phyloP scores from a whole-genome alignment of 2,113 vertebrate species.

The Nasalis larvatus region DNA sequence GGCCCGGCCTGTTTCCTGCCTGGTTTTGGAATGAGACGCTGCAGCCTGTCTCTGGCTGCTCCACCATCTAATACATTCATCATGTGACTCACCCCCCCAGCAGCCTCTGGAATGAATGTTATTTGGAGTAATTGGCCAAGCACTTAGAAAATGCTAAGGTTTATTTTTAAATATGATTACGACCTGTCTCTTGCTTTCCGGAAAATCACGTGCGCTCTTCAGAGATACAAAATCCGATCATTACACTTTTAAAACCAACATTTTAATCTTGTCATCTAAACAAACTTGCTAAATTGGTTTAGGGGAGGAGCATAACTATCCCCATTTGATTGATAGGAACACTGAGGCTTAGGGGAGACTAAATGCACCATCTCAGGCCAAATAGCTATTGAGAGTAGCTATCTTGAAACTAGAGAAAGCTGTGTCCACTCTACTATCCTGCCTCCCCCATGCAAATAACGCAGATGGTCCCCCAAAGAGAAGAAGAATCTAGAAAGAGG shows the following conservation, averaged over 20 bases:
- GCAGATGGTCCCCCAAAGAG: background rate
- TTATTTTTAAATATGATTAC: constrained; percentile 77
- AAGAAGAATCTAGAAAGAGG: background rate
- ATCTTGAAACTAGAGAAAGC: background rate
- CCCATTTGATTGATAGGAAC: background rate
- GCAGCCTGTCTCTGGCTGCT: background rate
- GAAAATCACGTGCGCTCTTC: constrained; percentile 45
- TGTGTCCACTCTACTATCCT: background rate
- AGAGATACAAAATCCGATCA: constrained; percentile 42
- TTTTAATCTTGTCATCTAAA: background rate
- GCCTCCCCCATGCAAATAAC: background rate
- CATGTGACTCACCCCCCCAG: constrained; percentile 40
- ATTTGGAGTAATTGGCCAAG: constrained; percentile 70
- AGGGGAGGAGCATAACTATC: background rate
- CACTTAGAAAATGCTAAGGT: constrained; percentile 71
- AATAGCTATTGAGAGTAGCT: background rate
- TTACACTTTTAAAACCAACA: background rate
- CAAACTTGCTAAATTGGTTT: background rate
- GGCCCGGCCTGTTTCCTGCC: background rate
- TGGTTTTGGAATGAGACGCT: background rate
- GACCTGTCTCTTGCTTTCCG: constrained; percentile 64
- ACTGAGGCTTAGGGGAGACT: background rate
- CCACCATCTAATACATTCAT: background rate
- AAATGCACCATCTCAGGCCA: background rate
- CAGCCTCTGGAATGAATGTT: constrained; percentile 66